These are phyloP conservation scores for Plodia interpunctella DNA, from an alignment of 1,140 invertebrate genomes.

Conservation along the genomic window DNA sequence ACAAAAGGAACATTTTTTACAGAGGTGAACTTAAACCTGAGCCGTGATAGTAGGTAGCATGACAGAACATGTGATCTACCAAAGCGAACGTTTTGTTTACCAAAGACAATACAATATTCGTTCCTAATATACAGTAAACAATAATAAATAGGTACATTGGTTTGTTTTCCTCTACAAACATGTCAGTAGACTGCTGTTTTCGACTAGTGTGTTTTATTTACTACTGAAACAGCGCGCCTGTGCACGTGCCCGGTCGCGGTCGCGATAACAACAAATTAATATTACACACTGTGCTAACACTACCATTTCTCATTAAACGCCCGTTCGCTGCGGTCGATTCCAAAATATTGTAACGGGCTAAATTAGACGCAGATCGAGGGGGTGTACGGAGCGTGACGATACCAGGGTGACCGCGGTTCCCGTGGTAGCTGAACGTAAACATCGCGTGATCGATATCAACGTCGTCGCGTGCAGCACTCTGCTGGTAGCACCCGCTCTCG, in stretches of 20 bases:
- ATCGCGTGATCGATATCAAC: constrained; percentile 60
- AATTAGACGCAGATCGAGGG: constrained; percentile 20
- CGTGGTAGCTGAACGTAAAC: constrained; percentile 67
- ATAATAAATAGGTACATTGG: background rate
- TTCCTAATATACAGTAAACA: background rate
- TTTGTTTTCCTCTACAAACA: background rate
- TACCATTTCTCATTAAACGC: constrained; percentile 2
- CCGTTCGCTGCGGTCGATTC: constrained; percentile 12
- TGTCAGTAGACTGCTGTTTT: constrained; percentile 3
- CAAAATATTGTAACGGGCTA: background rate
- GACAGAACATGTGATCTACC: too few relatives aligned
- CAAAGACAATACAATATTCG: too few relatives aligned
- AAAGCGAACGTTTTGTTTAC: too few relatives aligned
- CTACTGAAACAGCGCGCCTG: constrained; percentile 14
- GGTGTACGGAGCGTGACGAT: constrained; percentile 29
- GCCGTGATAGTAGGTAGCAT: too few relatives aligned
- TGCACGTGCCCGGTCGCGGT: constrained; percentile 30
- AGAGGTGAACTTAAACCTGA: too few relatives aligned
- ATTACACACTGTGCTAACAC: constrained; percentile 8
- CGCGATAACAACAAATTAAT: constrained; percentile 33
- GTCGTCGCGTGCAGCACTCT: constrained; percentile 27
- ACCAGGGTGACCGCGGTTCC: constrained; percentile 39
- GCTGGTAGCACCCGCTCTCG: constrained; percentile 19
- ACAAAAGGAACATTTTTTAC: too few relatives aligned
- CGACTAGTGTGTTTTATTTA: constrained; percentile 19